Conservation (phyloP, 2,888 invertebrate species). For the Habroteleia sp. region DNA sequence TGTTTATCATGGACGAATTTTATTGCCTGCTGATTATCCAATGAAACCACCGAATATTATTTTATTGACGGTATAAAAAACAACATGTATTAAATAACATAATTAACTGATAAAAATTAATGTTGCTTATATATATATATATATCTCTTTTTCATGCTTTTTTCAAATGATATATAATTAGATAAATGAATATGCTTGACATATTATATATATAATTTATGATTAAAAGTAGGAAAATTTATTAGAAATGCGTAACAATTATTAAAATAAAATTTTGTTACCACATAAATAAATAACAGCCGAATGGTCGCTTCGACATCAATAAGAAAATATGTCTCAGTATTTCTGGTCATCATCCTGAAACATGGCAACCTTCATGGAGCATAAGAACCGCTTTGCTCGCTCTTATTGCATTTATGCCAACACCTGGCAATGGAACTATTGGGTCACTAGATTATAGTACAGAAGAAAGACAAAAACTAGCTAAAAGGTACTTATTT, state of each 20-base stretch:
- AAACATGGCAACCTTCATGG: constrained; percentile 99
- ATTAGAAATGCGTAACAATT: no score
- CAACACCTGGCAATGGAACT: constrained; percentile 93
- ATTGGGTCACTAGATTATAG: constrained; percentile 95
- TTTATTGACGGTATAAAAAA: constrained; percentile 87
- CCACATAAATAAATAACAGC: no score
- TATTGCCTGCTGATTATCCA: constrained; percentile 96
- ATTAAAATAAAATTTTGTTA: no score
- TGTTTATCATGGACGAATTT: constrained; percentile 94
- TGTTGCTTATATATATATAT: no score
- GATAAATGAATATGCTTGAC: no score
- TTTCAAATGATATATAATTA: no score
- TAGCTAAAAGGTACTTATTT: constrained; percentile 87
- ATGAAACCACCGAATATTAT: constrained; percentile 99
- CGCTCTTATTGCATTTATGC: constrained; percentile 97
- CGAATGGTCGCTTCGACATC: constrained; percentile 95
- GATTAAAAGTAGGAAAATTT: no score
- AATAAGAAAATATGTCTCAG: constrained; percentile 97
- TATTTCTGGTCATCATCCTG: constrained; percentile 98
- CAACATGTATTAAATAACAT: constrained; percentile 67
- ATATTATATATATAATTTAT: no score
- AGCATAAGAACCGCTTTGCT: constrained; percentile 95
- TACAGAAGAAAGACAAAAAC: constrained; percentile 88
- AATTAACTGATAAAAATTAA: no score
- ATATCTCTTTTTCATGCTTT: no score